phyloP scores from a whole-genome alignment of 2,888 invertebrate species.

The Embidobia sp. region DNA sequence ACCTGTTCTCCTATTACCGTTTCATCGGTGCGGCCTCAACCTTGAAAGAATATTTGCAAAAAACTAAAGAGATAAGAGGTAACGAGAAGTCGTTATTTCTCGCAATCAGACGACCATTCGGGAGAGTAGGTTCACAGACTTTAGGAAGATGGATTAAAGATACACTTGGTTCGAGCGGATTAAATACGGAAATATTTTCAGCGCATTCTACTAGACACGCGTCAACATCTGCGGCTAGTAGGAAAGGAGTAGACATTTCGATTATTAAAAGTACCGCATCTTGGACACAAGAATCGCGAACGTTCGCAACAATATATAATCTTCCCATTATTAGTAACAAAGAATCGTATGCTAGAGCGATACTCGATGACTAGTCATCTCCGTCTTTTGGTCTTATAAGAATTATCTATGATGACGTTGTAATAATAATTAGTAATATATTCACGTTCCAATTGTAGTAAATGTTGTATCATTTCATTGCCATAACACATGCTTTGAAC shows the following conservation, averaged over 20 bases:
- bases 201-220: constrained; percentile 34
- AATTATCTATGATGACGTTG: not conserved
- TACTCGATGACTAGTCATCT: not conserved
- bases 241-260: constrained; percentile 27
- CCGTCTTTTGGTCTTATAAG: not conserved
- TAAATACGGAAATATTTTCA: constrained; percentile 5
- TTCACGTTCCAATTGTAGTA: not conserved
- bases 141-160: constrained; percentile 9
- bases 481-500: constrained; percentile 26
- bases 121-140: constrained; percentile 1
- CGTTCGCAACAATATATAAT: constrained; percentile 43
- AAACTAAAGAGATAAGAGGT: not conserved
- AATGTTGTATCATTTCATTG: not conserved
- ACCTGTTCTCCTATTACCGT: constrained; percentile 18
- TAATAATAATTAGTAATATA: no score
- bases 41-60: constrained; percentile 10
- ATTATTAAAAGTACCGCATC: constrained; percentile 37
- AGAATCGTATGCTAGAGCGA: constrained; percentile 3
- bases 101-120: not conserved
- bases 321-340: constrained; percentile 7
- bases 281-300: constrained; percentile 26
- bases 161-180: not conserved
- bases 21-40: constrained; percentile 25
- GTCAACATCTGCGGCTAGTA: constrained; percentile 35
- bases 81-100: constrained; percentile 2